Conservation (phyloP, 2,888 invertebrate genomes). For the Dryomyza anilis region DNA sequence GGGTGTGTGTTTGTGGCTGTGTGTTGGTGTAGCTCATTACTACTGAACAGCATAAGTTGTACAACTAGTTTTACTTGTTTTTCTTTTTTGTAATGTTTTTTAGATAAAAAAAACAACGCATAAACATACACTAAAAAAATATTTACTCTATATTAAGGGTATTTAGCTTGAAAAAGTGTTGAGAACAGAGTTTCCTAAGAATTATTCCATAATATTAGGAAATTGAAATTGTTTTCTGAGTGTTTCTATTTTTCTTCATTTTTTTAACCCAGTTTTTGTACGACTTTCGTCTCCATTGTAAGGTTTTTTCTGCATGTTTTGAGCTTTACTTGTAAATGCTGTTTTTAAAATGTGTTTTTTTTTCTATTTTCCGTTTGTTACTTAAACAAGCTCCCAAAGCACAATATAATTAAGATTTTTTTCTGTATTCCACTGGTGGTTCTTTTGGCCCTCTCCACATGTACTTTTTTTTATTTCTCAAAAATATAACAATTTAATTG, state of each 20-base stretch:
- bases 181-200: no score
- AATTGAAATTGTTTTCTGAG: no score
- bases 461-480: neutral
- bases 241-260: neutral
- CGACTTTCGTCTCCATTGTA: neutral
- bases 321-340: neutral
- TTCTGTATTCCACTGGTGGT: neutral
- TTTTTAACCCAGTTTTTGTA: neutral
- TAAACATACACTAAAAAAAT: no score
- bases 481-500: slow-evolving; percentile 24
- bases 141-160: no score
- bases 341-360: neutral
- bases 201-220: no score
- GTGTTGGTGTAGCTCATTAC: slow-evolving; percentile 10
- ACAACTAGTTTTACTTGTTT: neutral
- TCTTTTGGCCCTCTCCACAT: neutral
- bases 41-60: slow-evolving; percentile 7
- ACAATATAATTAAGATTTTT: slow-evolving; percentile 17
- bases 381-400: slow-evolving; percentile 20
- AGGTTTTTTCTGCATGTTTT: neutral
- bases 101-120: no score
- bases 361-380: neutral
- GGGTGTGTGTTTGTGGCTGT: neutral
- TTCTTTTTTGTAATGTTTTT: neutral
- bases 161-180: no score